Evolutionary conservation across 2,888 invertebrate genomes (phyloP).

Genomic region (Plebejus melissa): DNA sequence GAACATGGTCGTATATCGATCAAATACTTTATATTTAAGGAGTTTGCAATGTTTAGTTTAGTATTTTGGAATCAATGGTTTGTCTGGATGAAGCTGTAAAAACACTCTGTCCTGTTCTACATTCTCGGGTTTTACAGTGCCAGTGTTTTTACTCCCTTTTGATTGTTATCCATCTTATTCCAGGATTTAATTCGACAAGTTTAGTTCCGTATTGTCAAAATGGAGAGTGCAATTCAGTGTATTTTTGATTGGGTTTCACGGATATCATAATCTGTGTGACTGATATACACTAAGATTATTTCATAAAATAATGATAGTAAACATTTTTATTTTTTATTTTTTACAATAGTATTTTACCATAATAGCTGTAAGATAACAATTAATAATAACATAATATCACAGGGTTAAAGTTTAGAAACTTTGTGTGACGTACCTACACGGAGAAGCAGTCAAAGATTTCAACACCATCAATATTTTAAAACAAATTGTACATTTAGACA

Average conservation of each 20-base stretch:
- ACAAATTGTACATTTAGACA: not conserved
- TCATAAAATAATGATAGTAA: no score
- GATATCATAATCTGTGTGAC: no score
- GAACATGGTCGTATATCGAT: not conserved
- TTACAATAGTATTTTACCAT: no score
- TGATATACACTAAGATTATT: no score
- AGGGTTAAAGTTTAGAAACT: no score
- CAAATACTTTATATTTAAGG: not conserved
- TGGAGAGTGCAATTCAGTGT: not conserved
- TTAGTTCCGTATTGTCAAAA: not conserved
- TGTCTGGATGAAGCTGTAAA: slow-evolving; percentile 34
- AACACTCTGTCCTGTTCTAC: slow-evolving; percentile 29
- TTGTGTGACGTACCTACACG: not conserved
- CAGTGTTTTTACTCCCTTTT: not conserved
- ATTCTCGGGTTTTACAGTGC: slow-evolving; percentile 17
- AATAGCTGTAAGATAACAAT: no score
- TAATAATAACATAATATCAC: no score
- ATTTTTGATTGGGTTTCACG: no score
- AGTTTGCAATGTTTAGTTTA: slow-evolving; percentile 19
- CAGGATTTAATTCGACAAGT: not conserved
- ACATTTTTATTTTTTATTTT: no score
- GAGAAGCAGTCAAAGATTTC: not conserved
- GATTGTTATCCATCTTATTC: not conserved
- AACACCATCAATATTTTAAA: slow-evolving; percentile 2
- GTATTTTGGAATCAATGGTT: slow-evolving; percentile 28